A percentile compares a stretch with the other conserved stretches of the same genome.
Evolutionary conservation across 2,888 invertebrate species (phyloP).

Genomic region (Tetragonisca angustula): DNA sequence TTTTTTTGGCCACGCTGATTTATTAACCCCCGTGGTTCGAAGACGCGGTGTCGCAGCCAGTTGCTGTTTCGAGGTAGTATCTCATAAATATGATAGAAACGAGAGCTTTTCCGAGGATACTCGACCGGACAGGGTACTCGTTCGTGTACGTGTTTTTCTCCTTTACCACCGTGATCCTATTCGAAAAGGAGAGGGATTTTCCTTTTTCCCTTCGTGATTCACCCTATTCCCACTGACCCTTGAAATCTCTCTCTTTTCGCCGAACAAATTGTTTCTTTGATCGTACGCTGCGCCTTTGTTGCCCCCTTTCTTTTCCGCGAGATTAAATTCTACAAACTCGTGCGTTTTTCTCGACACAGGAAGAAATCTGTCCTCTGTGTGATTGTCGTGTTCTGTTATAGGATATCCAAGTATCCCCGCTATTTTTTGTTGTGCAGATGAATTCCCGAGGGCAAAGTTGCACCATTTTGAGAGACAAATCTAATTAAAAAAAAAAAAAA

Average conservation of each 20-base stretch:
- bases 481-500: too few relatives aligned
- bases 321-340: not conserved
- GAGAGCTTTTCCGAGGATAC: slow-evolving; percentile 32
- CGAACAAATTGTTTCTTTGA: slow-evolving; percentile 49
- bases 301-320: too few relatives aligned
- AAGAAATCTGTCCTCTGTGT: too few relatives aligned
- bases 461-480: too few relatives aligned
- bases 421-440: too few relatives aligned
- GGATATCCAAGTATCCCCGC: too few relatives aligned
- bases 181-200: slow-evolving; percentile 32
- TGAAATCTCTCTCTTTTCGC: slow-evolving; percentile 35
- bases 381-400: too few relatives aligned
- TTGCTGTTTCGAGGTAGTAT: slow-evolving; percentile 23
- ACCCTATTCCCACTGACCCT: slow-evolving; percentile 26
- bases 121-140: slow-evolving; percentile 6
- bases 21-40: not conserved
- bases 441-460: too few relatives aligned
- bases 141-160: slow-evolving; percentile 19
- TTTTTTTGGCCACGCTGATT: slow-evolving; percentile 49
- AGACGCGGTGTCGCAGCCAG: not conserved
- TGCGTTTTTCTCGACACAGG: not conserved
- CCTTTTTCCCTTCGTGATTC: not conserved
- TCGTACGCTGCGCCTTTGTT: too few relatives aligned
- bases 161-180: slow-evolving; percentile 39
- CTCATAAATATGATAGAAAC: slow-evolving; percentile 57